Evolutionary conservation across 2,888 invertebrate species (phyloP).

Genomic region (Hemistola chrysoprasaria): DNA sequence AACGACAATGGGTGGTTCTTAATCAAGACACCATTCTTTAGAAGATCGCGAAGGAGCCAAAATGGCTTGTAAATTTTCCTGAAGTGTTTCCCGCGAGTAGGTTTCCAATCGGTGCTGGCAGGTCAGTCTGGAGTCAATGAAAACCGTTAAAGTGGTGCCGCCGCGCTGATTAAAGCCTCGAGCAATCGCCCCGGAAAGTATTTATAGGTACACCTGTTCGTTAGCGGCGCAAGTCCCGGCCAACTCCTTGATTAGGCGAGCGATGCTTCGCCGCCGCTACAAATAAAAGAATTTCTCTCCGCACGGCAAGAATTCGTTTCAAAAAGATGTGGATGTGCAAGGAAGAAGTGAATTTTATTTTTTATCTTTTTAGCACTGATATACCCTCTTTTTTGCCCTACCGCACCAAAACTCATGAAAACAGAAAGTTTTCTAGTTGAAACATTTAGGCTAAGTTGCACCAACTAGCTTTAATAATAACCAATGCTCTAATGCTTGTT

Average conservation of each 20-base stretch:
- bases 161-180: slow-evolving; percentile 80
- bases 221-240: slow-evolving; percentile 75
- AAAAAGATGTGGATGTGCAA: slow-evolving; percentile 36
- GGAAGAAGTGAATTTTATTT: slow-evolving; percentile 24
- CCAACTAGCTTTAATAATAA: too few species aligned
- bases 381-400: slow-evolving; percentile 4
- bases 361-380: slow-evolving; percentile 16
- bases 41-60: slow-evolving; percentile 42
- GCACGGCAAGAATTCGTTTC: slow-evolving; percentile 61
- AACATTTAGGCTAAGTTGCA: too few species aligned
- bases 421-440: too few species aligned
- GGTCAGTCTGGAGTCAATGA: slow-evolving; percentile 79
- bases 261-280: slow-evolving; percentile 71
- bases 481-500: too few species aligned
- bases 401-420: too few species aligned
- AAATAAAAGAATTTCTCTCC: slow-evolving; percentile 72
- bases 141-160: slow-evolving; percentile 78
- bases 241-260: slow-evolving; percentile 82
- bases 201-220: slow-evolving; percentile 82
- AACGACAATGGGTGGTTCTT: slow-evolving; percentile 29
- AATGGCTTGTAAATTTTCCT: slow-evolving; percentile 65
- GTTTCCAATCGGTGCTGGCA: slow-evolving; percentile 73
- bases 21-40: slow-evolving; percentile 39
- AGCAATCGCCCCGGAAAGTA: slow-evolving; percentile 80
- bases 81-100: slow-evolving; percentile 64